Evolutionary conservation across 2,113 vertebrate genomes (phyloP), one percentile per base, ranked within the genome.

Genomic region (Microtus richardsoni): DNA sequence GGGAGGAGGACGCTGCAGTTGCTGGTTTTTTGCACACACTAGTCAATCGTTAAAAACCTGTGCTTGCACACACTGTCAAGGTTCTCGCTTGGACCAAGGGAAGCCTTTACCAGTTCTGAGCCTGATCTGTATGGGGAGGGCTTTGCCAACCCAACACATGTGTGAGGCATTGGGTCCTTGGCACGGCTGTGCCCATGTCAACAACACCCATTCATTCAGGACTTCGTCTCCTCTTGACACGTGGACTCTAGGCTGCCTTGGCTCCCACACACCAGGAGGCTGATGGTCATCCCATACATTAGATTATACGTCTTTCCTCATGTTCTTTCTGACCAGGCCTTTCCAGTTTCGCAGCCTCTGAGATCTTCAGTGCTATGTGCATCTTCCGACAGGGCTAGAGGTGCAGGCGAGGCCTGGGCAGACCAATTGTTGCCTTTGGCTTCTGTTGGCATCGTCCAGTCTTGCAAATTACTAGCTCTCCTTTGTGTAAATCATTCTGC

Each of bases 401-500:
- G 52, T 88, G 26, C 30, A 26, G 78, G 73, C 66, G 84, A 93
- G 36, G n/a, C 49, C 28, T 33, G 11, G 75, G 88, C 54, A 91
- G 52, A 62, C 84, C 93, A 75, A 88, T 60, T 60, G 78, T 36
- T 47, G 33, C 30, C 2, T 71, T 62, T 17, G 14, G 28, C 96
- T 97, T 93, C 62, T n/a, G 93, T 90, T 93, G 89, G 13, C 0
- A 0, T 30, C 60, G 78, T 87, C 97, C 78, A 64, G 60, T 79
- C 17, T 94, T 92, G 68, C 49, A 36, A 66, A 85, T 21, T 19
- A 74, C 68, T 96, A 96, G 93, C 22, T 7, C 28, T 90, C 2
- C 66, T 96, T 93, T 80, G 70, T 28, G 83, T 92, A 88, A 95
- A 66, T 64, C 94, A 47, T 79, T 97, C 85, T 96, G 92, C 75